Evolutionary conservation across 2,113 vertebrate species (phyloP).

Genomic region (Vicugna pacos): DNA sequence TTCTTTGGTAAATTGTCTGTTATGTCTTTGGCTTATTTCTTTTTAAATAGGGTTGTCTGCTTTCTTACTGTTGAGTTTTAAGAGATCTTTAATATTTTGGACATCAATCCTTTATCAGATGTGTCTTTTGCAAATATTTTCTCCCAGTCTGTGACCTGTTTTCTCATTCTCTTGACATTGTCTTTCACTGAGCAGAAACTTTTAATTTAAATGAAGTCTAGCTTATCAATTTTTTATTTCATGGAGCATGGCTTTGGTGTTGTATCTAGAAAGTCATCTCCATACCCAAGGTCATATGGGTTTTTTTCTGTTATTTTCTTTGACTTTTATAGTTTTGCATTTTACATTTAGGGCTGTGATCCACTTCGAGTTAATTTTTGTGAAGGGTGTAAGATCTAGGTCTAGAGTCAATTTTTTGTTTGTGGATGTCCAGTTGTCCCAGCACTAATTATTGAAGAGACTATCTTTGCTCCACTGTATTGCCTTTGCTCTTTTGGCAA

Average conservation of each 20-base stretch:
- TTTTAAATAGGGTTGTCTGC: background rate
- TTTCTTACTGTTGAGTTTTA: background rate
- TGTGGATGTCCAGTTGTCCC: background rate
- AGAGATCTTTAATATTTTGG: background rate
- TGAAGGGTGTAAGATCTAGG: background rate
- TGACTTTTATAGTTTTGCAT: background rate
- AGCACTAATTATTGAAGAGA: background rate
- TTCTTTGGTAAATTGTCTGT: background rate
- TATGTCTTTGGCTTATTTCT: background rate
- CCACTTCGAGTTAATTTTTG: background rate
- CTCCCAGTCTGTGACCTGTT: background rate
- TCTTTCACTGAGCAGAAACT: background rate
- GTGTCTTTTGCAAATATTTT: constrained; percentile 6
- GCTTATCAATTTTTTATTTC: background rate
- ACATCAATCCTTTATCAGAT: background rate
- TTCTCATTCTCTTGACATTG: background rate
- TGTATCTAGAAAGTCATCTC: background rate
- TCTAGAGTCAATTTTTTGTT: background rate
- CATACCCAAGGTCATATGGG: background rate
- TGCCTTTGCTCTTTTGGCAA: background rate
- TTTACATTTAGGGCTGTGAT: background rate
- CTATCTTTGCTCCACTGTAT: background rate
- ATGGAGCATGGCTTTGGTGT: background rate
- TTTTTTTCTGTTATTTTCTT: background rate
- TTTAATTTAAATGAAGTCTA: background rate